These are phyloP conservation scores for Agrilus planipennis DNA, from an alignment of 1,140 invertebrate species.

Conservation along the genomic window DNA sequence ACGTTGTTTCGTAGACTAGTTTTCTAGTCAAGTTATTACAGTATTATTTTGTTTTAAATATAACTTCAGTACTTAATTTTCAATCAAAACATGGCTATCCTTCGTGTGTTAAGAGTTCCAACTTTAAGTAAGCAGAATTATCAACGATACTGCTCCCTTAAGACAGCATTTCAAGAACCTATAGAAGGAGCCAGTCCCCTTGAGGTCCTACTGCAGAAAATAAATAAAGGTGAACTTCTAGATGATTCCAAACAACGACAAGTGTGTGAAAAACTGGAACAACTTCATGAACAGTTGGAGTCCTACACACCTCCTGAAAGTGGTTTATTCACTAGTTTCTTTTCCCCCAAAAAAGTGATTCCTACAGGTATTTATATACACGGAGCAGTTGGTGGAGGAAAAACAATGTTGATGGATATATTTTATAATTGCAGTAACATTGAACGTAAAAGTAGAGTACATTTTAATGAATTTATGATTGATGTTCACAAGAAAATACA, in stretches of 20 bases:
- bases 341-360: constrained; percentile 35
- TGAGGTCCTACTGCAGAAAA: constrained; percentile 40
- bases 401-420: constrained; percentile 99
- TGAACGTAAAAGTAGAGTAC: constrained; percentile 67
- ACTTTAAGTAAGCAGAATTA: no score
- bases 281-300: constrained; percentile 52
- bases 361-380: constrained; percentile 69
- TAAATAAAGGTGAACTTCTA: constrained; percentile 46
- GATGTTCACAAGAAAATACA: constrained; percentile 86
- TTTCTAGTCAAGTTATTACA: no score
- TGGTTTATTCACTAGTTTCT: constrained; percentile 35
- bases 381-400: constrained; percentile 84
- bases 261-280: constrained; percentile 55
- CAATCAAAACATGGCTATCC: no score
- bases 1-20: no score
- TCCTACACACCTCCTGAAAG: constrained; percentile 44
- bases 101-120: no score
- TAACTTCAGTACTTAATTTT: no score
- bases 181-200: no score
- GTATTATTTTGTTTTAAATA: no score
- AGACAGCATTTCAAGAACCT: no score
- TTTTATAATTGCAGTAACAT: constrained; percentile 75
- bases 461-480: constrained; percentile 97
- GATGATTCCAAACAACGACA: constrained; percentile 58
- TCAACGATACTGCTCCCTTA: no score